Base-by-base conservation (phyloP, 2,888 invertebrate genomes). In the Cyaniris semiargus region DNA sequence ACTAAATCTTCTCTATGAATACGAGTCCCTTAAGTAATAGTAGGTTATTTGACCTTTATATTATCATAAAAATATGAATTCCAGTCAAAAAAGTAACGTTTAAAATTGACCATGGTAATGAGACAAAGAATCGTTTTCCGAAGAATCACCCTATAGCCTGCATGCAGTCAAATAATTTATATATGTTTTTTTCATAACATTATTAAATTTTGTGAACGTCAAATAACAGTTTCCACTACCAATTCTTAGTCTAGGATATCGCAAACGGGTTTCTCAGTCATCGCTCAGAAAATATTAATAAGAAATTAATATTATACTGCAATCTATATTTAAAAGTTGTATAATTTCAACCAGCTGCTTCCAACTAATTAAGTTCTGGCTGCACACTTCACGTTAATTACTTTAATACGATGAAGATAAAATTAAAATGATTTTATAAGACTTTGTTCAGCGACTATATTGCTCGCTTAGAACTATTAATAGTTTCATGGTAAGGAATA, bases 301-400 rank as follows among this genome's bases (percentile, higher is more conserved):
- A 27, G 66, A 27, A 60, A 60, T 60, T 60, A 60, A 23, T 66
- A 66, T 66, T 66, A 66, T 27, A 66, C 13, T 27, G 66, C 66
- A 66, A 66, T 66, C 66, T 66, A 66, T 66, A 66, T 66, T 66
- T 66, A 66, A 56, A 70, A 34, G 23, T 70, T 53, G 70, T 10
- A 38, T 31, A 56, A 71, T 31, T 31, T 53, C 15, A 8, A 70
- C 76, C 81, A 81, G 79, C 79, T 81, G 81, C 78, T 75, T 78
- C 77, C 76, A 83, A 85, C 87, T 90, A 89, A 91, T 90, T 91
- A 91, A 89, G 88, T 89, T 89, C 83, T 86, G 84, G 86, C 86
- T 86, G 84, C 86, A 86, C 85, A 86, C 86, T 87, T 82, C 81
- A 85, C 85, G 78, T 78, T 76, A 81, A 83, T 85, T 84, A 84